Percentiles rank a stretch among this genome's conserved stretches.
Conservation (phyloP, 2,888 invertebrate genomes). For the Oscheius sp. region DNA sequence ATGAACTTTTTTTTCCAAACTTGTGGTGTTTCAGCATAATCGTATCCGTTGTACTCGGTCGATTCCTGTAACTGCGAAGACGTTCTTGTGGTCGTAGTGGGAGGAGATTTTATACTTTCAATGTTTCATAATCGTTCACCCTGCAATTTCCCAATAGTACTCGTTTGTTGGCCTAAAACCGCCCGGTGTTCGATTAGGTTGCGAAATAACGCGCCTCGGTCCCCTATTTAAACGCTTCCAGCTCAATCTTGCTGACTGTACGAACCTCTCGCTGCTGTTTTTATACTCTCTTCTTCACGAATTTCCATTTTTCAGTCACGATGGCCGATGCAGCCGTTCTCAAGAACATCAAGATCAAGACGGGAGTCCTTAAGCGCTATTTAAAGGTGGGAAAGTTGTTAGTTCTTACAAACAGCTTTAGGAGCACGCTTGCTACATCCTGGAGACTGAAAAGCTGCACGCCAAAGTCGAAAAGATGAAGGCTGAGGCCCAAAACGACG, state of each 20-base stretch:
- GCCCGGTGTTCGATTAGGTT: too few relatives aligned
- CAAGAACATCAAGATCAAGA: conserved; percentile 56
- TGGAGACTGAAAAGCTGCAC: conserved; percentile 47
- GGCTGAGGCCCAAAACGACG: conserved; percentile 50
- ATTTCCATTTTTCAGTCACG: neutral
- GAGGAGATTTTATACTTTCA: too few relatives aligned
- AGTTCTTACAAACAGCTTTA: conserved; percentile 3
- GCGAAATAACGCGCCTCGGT: too few relatives aligned
- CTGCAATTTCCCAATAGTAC: too few relatives aligned
- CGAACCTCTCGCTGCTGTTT: too few relatives aligned
- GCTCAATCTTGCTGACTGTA: too few relatives aligned
- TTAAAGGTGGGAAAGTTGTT: conserved; percentile 40
- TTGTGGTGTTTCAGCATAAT: neutral
- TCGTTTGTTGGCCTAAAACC: too few relatives aligned
- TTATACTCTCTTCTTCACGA: too few relatives aligned
- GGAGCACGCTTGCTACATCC: conserved; percentile 50
- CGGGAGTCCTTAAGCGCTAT: conserved; percentile 53
- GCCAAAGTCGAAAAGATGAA: conserved; percentile 46
- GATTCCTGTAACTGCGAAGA: neutral
- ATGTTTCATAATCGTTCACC: too few relatives aligned
- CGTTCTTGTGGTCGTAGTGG: too few relatives aligned
- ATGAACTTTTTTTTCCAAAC: neutral
- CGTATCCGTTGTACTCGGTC: neutral
- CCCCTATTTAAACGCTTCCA: too few relatives aligned
- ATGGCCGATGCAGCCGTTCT: conserved; percentile 51